Evolutionary conservation across 2,888 invertebrate genomes (phyloP), one percentile per base, ranked within the genome.

Genomic region (Theristus sp.): DNA sequence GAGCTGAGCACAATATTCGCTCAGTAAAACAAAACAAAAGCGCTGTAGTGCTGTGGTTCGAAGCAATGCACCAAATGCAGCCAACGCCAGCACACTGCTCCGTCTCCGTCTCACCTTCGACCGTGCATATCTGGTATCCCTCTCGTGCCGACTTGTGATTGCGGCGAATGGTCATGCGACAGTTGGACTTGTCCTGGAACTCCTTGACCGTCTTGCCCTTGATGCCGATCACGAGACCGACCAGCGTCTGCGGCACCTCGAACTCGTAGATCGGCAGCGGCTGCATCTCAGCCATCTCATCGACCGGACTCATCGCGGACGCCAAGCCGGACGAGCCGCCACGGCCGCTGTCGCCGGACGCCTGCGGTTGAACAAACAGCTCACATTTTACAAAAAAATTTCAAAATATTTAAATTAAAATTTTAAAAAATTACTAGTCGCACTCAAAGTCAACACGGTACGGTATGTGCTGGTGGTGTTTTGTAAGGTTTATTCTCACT

Each of bases 231-330:
- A 73, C 66, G 27, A 73, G 65, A 25, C 73, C 73, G 58, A 73
- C 73, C 47, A 73, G 65, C 46, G 67, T 67, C 63, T 73, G 70
- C 25, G 73, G 73, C 47, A 73, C 69, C 61, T 73, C 73, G 62
- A 73, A 73, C 59, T 73, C 73, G 67, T 73, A 73, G 64, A 70
- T 67, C 30, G 72, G 73, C 56, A 24, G 1, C 56, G 29, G 28
- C 49, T 56, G 58, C 49, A 46, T 2, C 24, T 60, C 25, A 1
- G 28, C 47, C 17, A 54, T 2, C 56, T 62, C 58, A 24, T 46
- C 55, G 6, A 61, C 56, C 24, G 61, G 60, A 28, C 27, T 28
- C 58, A 55, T 49, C 2, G n/a, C 20, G n/a, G 52, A 20, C 20
- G 47, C 17, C 54, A 26, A 25, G 28, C 31, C 29, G 26, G 61